These are phyloP conservation scores for Drosophila parvula DNA, from an alignment of 1,140 invertebrate genomes.

Conservation along the genomic window DNA sequence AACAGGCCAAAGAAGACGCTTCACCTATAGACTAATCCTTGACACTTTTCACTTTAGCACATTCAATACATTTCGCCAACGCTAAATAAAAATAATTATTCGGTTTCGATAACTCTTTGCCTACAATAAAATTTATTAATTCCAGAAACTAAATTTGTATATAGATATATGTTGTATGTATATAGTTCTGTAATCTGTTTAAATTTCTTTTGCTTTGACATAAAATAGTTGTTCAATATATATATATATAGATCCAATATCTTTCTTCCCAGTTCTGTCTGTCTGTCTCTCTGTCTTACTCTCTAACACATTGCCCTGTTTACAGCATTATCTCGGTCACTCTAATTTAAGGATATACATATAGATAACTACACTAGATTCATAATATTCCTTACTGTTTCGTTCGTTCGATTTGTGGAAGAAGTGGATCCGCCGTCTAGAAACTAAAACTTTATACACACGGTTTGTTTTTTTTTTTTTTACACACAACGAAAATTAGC, in stretches of 20 bases:
- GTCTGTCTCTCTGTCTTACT: constrained; percentile 57
- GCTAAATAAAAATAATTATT: constrained; percentile 11
- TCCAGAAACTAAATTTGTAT: constrained; percentile 80
- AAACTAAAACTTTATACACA: constrained; percentile 75
- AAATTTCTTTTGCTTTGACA: constrained; percentile 50
- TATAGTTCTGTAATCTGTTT: constrained; percentile 64
- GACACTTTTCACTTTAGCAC: not conserved
- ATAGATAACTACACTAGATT: constrained; percentile 63
- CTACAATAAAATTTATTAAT: constrained; percentile 82
- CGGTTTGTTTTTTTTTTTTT: constrained; percentile 31
- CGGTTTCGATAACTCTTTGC: constrained; percentile 47
- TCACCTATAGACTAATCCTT: not conserved
- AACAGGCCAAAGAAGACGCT: constrained; percentile 5
- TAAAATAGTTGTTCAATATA: constrained; percentile 63
- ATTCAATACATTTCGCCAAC: not conserved
- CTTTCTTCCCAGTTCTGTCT: constrained; percentile 32
- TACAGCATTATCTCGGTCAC: constrained; percentile 61
- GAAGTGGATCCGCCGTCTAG: constrained; percentile 42
- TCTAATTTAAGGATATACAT: constrained; percentile 55
- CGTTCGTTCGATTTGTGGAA: constrained; percentile 50
- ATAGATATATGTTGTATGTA: constrained; percentile 78
- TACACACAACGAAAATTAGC: constrained; percentile 51
- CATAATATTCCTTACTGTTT: constrained; percentile 50
- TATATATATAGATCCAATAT: constrained; percentile 48
- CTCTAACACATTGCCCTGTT: constrained; percentile 62